Percentiles rank a stretch among this genome's conserved stretches.
Evolutionary conservation across 2,797 vertebrate species (phyloP).

Genomic region (Brotula barbata): DNA sequence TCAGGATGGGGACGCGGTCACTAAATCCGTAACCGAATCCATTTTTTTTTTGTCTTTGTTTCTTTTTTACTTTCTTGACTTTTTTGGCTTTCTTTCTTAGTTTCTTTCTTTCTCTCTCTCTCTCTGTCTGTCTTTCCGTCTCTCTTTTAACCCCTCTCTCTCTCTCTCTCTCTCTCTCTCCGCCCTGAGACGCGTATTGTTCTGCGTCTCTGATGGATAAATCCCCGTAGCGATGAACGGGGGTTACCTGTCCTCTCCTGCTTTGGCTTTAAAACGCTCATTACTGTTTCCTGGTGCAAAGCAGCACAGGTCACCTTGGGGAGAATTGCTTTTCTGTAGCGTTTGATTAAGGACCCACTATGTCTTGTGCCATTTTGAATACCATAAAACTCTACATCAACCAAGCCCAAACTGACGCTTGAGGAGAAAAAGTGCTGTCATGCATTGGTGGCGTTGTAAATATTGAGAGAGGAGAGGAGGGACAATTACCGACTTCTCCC

Average conservation of each 20-base stretch:
- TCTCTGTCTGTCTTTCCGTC: not conserved
- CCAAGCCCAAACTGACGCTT: slow-evolving; percentile 60
- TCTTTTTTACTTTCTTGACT: too few species aligned
- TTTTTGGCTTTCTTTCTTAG: not conserved
- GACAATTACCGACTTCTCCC: slow-evolving; percentile 24
- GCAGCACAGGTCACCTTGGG: slow-evolving; percentile 78
- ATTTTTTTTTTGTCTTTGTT: too few species aligned
- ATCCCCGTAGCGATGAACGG: slow-evolving; percentile 30
- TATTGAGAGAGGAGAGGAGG: slow-evolving; percentile 21
- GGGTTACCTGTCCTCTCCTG: slow-evolving; percentile 58
- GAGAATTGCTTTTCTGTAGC: slow-evolving; percentile 80
- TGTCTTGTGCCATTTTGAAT: slow-evolving; percentile 78
- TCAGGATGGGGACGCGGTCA: too few species aligned
- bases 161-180: not conserved
- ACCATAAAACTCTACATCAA: slow-evolving; percentile 54
- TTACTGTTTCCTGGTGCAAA: slow-evolving; percentile 70
- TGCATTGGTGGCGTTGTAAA: slow-evolving; percentile 60
- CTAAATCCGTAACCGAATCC: too few species aligned
- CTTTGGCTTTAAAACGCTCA: slow-evolving; percentile 70
- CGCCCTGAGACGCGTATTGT: slow-evolving; percentile 13
- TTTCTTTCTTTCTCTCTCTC: not conserved
- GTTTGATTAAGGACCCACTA: slow-evolving; percentile 78
- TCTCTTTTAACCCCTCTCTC: not conserved
- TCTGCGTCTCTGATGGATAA: slow-evolving; percentile 41
- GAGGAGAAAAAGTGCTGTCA: slow-evolving; percentile 52